Conservation (phyloP, 2,113 vertebrate genomes). For the Pseudorasbora parva region DNA sequence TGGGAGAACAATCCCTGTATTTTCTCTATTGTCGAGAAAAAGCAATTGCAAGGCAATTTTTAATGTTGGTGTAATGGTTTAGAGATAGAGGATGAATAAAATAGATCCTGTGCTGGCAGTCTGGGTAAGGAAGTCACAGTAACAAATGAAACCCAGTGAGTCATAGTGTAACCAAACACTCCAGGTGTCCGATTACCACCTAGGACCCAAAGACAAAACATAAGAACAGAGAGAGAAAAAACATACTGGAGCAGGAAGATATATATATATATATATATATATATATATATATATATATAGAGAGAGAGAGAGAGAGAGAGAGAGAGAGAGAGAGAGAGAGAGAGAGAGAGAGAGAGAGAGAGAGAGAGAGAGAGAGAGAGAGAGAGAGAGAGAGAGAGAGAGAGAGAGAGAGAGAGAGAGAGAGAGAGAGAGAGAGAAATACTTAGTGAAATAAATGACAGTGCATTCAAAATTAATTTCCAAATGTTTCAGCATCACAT, state of each 20-base stretch:
- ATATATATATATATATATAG: no score
- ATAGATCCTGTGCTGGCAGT: slow-evolving; percentile 47
- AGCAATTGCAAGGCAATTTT: not conserved
- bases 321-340: no score
- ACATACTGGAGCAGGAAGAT: not conserved
- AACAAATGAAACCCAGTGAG: slow-evolving; percentile 59
- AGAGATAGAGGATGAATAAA: slow-evolving; percentile 60
- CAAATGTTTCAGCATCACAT: not conserved
- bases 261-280: no score
- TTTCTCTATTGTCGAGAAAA: not conserved
- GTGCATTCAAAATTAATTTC: not conserved
- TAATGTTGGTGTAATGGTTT: slow-evolving; percentile 27
- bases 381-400: no score
- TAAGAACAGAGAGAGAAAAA: not conserved
- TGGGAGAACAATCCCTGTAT: not conserved
- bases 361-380: no score
- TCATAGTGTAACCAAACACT: slow-evolving; percentile 69
- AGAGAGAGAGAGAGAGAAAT: not conserved
- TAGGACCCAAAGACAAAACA: slow-evolving; percentile 35
- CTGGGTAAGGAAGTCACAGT: slow-evolving; percentile 43
- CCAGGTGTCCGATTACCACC: slow-evolving; percentile 66
- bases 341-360: no score
- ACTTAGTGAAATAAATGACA: not conserved
- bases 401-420: not conserved
- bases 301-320: no score